Evolutionary conservation across 1,140 invertebrate genomes (phyloP).

Genomic region (Drosophila ficusphila): DNA sequence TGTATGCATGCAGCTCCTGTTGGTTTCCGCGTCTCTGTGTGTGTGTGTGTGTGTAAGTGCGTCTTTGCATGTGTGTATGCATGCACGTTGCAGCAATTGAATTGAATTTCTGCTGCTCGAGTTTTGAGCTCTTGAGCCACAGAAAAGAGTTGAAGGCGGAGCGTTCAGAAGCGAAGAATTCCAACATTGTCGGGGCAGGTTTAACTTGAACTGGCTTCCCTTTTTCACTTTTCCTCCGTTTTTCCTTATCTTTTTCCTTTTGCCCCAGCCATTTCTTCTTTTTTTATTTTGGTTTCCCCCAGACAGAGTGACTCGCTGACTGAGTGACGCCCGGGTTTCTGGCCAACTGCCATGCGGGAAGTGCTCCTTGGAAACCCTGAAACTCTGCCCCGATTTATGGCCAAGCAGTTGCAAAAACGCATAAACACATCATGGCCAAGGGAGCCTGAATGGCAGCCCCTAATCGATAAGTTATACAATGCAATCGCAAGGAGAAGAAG

Average conservation of each 20-base stretch:
- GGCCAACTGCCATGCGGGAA: slow-evolving; percentile 50
- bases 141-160: slow-evolving; percentile 41
- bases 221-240: slow-evolving; percentile 1
- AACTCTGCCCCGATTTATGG: slow-evolving; percentile 59
- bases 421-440: slow-evolving; percentile 61
- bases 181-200: slow-evolving; percentile 26
- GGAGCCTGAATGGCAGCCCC: slow-evolving; percentile 20
- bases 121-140: slow-evolving; percentile 58
- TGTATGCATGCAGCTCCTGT: slow-evolving; percentile 19
- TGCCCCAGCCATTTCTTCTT: not conserved
- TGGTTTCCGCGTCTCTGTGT: too few relatives aligned
- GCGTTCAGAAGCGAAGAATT: slow-evolving; percentile 36
- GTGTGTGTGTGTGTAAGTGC: not conserved
- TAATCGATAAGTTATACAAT: slow-evolving; percentile 41
- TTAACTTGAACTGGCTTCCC: slow-evolving; percentile 45
- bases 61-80: slow-evolving; percentile 23
- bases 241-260: not conserved
- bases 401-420: slow-evolving; percentile 42
- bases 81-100: slow-evolving; percentile 71
- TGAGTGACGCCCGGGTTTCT: slow-evolving; percentile 46
- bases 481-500: slow-evolving; percentile 8
- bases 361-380: not conserved
- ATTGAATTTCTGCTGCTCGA: slow-evolving; percentile 71
- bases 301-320: slow-evolving; percentile 17
- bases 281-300: slow-evolving; percentile 5